Conservation (phyloP, 2,888 invertebrate species). For the Drosophila multiciliata region DNA sequence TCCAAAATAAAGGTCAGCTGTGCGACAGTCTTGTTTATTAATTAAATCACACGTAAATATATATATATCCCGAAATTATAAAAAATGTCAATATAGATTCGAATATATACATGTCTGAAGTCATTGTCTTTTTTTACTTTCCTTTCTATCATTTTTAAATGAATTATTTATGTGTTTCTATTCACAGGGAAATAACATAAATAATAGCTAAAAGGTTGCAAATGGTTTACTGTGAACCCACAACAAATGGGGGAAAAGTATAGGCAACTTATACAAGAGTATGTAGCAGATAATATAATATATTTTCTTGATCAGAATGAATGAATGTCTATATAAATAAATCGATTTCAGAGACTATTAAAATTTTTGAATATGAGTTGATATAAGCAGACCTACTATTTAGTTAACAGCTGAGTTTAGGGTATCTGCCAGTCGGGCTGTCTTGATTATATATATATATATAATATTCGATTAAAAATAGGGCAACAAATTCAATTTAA, state of each 20-base stretch:
- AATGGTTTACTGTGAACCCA: background rate
- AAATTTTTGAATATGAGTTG: background rate
- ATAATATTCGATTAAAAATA: background rate
- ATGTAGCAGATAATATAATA: background rate
- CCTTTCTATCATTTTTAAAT: background rate
- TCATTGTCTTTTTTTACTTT: background rate
- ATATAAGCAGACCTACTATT: background rate
- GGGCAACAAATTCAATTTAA: constrained; percentile 1
- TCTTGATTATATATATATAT: background rate
- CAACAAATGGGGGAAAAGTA: background rate
- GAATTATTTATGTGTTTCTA: background rate
- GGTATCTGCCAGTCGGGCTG: background rate
- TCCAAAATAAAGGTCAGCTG: constrained; percentile 30
- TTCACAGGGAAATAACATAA: background rate
- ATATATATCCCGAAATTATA: background rate
- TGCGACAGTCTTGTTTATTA: background rate
- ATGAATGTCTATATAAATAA: too few relatives aligned
- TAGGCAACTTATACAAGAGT: background rate
- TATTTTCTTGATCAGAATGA: background rate
- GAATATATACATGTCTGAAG: background rate
- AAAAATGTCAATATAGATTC: background rate
- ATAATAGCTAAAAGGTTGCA: background rate
- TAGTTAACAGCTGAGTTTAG: background rate
- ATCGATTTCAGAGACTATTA: too few relatives aligned
- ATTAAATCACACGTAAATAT: background rate